A percentile compares a stretch with the other conserved stretches of the same genome.
phyloP scores from a whole-genome alignment of 2,797 vertebrate species.

The Crenichthys baileyi region DNA sequence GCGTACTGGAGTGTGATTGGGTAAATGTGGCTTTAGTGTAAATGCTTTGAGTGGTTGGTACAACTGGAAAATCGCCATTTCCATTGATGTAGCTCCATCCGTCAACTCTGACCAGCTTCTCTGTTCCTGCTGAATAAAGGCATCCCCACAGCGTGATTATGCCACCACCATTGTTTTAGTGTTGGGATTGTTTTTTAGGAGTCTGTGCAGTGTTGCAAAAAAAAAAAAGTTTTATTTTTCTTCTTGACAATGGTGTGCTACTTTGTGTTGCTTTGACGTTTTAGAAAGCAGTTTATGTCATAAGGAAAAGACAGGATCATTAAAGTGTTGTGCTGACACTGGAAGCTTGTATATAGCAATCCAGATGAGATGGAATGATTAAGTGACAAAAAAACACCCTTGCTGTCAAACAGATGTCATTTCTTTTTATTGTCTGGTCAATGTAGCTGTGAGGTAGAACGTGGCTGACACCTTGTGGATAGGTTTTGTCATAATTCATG shows the following conservation, averaged over 20 bases:
- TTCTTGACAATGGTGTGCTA: background rate
- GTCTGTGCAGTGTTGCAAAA: background rate
- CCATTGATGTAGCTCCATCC: background rate
- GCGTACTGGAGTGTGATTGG: too few species aligned
- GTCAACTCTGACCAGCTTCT: background rate
- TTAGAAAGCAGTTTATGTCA: background rate
- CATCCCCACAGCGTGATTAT: background rate
- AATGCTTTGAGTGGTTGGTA: too few species aligned
- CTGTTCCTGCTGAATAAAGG: background rate
- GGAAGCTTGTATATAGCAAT: too few species aligned
- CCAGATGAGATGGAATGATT: too few species aligned
- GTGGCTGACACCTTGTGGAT: conserved; percentile 67
- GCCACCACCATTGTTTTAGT: background rate
- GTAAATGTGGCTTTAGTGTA: too few species aligned
- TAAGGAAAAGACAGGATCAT: background rate
- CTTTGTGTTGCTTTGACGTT: background rate
- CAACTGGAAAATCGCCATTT: too few species aligned
- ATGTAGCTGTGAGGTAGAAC: background rate
- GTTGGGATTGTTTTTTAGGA: background rate
- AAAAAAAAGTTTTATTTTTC: background rate
- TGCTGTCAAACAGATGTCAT: background rate
- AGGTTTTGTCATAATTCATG: background rate
- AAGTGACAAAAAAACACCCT: too few species aligned
- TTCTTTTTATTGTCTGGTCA: too few species aligned
- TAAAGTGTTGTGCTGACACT: background rate